Conservation (phyloP, 2,888 invertebrate genomes). For the Spilosoma lubricipeda region DNA sequence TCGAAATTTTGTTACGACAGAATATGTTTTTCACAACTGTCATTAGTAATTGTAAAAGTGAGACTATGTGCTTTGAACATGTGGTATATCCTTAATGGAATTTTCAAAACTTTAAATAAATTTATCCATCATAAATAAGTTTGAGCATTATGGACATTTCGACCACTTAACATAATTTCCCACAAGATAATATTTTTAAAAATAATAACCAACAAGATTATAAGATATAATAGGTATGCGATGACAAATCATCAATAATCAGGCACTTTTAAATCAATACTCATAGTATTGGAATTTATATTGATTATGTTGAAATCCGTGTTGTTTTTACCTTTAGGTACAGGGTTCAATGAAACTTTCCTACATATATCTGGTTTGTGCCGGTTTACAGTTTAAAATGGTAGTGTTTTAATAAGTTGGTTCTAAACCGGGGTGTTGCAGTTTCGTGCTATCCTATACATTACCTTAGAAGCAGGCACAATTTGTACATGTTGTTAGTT, state of each 20-base stretch:
- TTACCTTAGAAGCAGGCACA: not conserved
- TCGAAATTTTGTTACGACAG: not conserved
- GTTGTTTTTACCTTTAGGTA: conserved; percentile 2
- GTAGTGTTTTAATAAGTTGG: not conserved
- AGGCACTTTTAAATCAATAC: conserved; percentile 39
- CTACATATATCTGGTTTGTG: not conserved
- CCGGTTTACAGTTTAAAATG: not conserved
- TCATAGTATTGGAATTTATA: conserved; percentile 50
- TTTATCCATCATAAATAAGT: not conserved
- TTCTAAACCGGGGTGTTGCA: no score
- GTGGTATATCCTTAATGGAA: not conserved
- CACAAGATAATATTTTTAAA: conserved; percentile 21
- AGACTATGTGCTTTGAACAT: not conserved
- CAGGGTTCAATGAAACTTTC: conserved; percentile 17
- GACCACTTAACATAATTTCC: conserved; percentile 8
- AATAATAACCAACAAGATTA: conserved; percentile 30
- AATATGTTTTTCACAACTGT: not conserved
- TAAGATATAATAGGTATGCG: conserved; percentile 26
- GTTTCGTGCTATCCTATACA: not conserved
- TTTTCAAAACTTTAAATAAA: not conserved
- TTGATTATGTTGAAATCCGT: conserved; percentile 28
- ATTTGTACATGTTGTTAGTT: not conserved
- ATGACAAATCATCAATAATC: conserved; percentile 51
- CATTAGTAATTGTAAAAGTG: not conserved
- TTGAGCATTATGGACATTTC: not conserved